phyloP scores from a whole-genome alignment of 2,113 vertebrate genomes.

The Mustelus asterias region DNA sequence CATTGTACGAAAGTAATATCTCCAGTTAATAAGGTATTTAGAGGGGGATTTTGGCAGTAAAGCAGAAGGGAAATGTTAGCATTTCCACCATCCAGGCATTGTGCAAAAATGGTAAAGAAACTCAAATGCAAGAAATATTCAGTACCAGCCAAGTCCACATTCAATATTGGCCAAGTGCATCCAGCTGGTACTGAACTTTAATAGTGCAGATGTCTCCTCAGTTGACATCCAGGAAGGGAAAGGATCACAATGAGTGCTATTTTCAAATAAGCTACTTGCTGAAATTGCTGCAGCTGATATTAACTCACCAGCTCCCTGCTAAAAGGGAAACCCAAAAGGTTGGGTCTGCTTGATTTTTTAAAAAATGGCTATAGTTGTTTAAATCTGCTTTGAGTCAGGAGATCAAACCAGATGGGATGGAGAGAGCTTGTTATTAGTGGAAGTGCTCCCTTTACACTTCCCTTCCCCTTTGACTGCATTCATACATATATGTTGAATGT shows the following conservation, averaged over 20 bases:
- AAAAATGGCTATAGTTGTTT: background rate
- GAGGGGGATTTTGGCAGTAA: background rate
- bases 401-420: background rate
- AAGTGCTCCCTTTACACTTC: background rate
- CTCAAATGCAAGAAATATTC: background rate
- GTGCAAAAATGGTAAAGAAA: constrained; percentile 11
- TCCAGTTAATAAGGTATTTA: background rate
- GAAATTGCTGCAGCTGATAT: constrained; percentile 11
- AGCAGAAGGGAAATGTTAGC: background rate
- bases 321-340: background rate
- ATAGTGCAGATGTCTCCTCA: constrained; percentile 32
- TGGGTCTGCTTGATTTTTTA: background rate
- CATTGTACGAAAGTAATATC: background rate
- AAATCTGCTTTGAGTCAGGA: background rate
- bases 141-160: constrained; percentile 22
- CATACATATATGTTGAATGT: background rate
- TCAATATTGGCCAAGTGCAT: constrained; percentile 30
- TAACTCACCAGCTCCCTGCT: constrained; percentile 18
- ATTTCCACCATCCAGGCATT: constrained; percentile 23
- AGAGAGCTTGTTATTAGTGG: background rate
- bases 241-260: constrained; percentile 30
- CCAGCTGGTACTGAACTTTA: constrained; percentile 28
- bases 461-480: background rate
- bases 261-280: background rate
- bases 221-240: constrained; percentile 29